Percentiles rank a stretch among this genome's conserved stretches.
Conservation (phyloP, 2,888 invertebrate genomes). For the Zhengitettix transpicula region DNA sequence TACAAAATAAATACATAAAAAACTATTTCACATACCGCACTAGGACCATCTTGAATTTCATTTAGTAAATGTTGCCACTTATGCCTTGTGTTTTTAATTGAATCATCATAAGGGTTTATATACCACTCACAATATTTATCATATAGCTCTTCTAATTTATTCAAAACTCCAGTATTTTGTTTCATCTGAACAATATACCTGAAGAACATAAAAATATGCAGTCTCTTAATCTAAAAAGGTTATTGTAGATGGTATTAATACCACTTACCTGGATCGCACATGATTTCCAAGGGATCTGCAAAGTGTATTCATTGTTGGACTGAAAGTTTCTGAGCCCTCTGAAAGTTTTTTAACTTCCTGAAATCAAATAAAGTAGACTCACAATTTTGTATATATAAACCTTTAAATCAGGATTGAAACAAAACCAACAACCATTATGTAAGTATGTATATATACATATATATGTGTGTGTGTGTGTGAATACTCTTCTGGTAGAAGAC, state of each 20-base stretch:
- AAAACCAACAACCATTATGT: too few relatives aligned
- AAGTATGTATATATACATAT: too few relatives aligned
- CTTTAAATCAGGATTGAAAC: too few relatives aligned
- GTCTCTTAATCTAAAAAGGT: background rate
- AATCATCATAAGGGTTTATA: conserved; percentile 22
- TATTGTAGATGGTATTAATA: background rate
- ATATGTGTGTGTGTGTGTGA: too few relatives aligned
- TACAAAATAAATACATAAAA: too few relatives aligned
- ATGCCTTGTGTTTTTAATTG: conserved; percentile 39
- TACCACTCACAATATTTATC: conserved; percentile 49
- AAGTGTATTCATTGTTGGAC: conserved; percentile 47
- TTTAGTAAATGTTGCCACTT: conserved; percentile 54
- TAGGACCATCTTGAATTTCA: conserved; percentile 33
- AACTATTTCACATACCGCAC: conserved; percentile 32
- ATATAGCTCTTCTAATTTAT: conserved; percentile 46
- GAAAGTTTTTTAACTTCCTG: conserved; percentile 53
- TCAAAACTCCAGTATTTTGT: conserved; percentile 40
- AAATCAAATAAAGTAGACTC: conserved; percentile 20
- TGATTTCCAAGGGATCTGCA: conserved; percentile 49
- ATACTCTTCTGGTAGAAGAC: too few relatives aligned
- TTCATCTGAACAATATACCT: conserved; percentile 42
- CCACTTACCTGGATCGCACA: conserved; percentile 4
- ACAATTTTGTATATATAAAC: too few relatives aligned
- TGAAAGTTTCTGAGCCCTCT: conserved; percentile 64
- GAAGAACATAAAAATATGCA: conserved; percentile 7